Base-by-base conservation (phyloP, 2,797 vertebrate species). In the Gymnoscopelus microlampas region DNA sequence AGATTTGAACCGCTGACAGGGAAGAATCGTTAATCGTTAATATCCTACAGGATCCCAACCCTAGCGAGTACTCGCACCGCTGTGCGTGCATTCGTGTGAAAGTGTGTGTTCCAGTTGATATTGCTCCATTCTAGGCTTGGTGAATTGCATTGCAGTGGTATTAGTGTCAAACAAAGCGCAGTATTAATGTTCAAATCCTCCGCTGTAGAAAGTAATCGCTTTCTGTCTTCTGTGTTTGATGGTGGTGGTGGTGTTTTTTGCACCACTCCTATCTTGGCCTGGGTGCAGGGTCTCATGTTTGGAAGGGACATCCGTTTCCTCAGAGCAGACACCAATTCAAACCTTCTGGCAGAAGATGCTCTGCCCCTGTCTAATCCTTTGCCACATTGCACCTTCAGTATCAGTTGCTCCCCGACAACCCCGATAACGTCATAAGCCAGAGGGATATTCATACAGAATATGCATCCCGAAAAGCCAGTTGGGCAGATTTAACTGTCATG, bases 371-470 rank as follows among this genome's bases (percentile, higher is more conserved):
- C 68, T 77, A 79, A 81, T 84, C 77, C 68, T 62, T 49, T 44
- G 48, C 66, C 65, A 63, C 32, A 4, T 0, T 68, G 48, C 53
- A 66, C 65, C 29, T 73, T 66, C 53, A 71, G 66, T 65, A 85
- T 85, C 73, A 80, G 84, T 84, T 81, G 66, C 39, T 9, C 82
- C 66, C 76, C 71, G 77, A 86, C 79, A 82, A 71, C 61, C 56
- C 51, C 4, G 73, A 80, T 80, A 85, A 80, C 77, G 72, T 54
- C 71, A 74, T 70, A 72, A 32, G 32, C 73, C 63, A 39, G 60
- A 73, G 70, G 76, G 74, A 50, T 84, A 74, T 83, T 88, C 80
- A 83, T 80, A 81, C 57, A 78, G 66, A 66, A 82, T 90, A 88
- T 89, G 78, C 71, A 81, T 87, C 53, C 54, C 14, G 81, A 83